Percentiles rank a stretch among this genome's conserved stretches.
Evolutionary conservation across 2,797 vertebrate genomes (phyloP).

Genomic region (Onychomys leucogaster): DNA sequence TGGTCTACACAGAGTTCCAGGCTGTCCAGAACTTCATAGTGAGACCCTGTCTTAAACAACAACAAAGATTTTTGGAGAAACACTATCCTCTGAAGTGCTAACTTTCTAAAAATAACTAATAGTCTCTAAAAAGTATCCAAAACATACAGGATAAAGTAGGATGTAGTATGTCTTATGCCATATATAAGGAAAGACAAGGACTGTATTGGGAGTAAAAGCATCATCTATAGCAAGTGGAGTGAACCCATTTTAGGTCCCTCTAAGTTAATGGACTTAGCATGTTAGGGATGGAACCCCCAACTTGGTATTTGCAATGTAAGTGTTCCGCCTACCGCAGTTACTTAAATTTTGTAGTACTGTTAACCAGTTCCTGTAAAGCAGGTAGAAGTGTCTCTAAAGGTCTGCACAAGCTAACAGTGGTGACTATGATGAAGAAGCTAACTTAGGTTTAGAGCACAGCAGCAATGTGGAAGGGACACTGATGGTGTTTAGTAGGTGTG

Average conservation of each 20-base stretch:
- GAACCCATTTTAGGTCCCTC: slow-evolving; percentile 20
- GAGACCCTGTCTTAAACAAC: not conserved
- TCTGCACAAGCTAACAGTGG: not conserved
- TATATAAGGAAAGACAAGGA: not conserved
- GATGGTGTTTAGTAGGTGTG: not conserved
- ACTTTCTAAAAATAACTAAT: slow-evolving; percentile 57
- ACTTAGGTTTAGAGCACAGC: not conserved
- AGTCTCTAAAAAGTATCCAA: slow-evolving; percentile 35
- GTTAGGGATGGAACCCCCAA: not conserved
- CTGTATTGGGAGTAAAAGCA: not conserved
- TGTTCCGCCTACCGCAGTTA: not conserved
- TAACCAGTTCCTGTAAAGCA: slow-evolving; percentile 37
- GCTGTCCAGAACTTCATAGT: not conserved
- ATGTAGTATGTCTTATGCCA: not conserved
- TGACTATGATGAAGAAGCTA: not conserved
- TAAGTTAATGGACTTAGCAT: not conserved
- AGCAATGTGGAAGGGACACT: slow-evolving; percentile 17
- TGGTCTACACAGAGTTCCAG: not conserved
- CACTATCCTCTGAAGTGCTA: not conserved
- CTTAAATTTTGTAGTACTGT: not conserved
- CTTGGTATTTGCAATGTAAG: no score
- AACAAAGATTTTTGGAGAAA: slow-evolving; percentile 48
- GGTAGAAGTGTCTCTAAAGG: slow-evolving; percentile 8
- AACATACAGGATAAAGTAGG: not conserved
- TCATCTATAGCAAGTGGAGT: slow-evolving; percentile 12